Percentiles rank a stretch among this genome's conserved stretches.
These are phyloP conservation scores for Falco punctatus DNA, from an alignment of 2,113 vertebrate species.

Conservation along the genomic window DNA sequence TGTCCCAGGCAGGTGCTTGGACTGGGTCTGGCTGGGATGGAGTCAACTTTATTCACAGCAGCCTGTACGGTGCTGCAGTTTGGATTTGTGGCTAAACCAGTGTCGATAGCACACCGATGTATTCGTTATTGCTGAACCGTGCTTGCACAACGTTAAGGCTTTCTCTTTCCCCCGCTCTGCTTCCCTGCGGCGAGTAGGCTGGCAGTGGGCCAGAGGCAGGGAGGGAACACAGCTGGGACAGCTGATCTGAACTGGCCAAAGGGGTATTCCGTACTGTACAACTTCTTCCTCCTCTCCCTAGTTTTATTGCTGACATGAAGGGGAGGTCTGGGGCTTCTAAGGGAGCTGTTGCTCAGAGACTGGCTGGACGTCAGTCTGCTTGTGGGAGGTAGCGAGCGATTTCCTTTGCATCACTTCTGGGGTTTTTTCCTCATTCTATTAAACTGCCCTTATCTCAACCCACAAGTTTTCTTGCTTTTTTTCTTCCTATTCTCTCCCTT, in stretches of 20 bases:
- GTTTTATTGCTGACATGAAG: no score
- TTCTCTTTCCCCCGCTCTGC: neutral
- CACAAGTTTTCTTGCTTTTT: neutral
- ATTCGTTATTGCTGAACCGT: neutral
- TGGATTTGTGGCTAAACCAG: neutral
- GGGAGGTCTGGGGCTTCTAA: neutral
- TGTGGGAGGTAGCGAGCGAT: neutral
- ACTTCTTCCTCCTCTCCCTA: no score
- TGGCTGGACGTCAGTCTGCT: neutral
- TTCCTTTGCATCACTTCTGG: neutral
- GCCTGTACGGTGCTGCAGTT: fast-evolving
- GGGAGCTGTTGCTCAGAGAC: neutral
- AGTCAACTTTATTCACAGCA: neutral
- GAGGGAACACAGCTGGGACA: neutral
- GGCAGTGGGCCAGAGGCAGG: neutral
- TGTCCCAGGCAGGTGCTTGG: neutral
- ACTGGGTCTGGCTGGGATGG: neutral
- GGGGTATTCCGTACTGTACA: neutral
- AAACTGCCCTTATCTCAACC: neutral
- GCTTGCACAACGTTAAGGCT: neutral
- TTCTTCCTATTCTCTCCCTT: neutral
- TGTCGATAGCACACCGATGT: neutral
- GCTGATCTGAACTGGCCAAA: neutral
- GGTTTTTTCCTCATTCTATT: neutral
- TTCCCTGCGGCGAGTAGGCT: neutral